phyloP scores from a whole-genome alignment of 2,113 vertebrate species.

The Zapornia atra region DNA sequence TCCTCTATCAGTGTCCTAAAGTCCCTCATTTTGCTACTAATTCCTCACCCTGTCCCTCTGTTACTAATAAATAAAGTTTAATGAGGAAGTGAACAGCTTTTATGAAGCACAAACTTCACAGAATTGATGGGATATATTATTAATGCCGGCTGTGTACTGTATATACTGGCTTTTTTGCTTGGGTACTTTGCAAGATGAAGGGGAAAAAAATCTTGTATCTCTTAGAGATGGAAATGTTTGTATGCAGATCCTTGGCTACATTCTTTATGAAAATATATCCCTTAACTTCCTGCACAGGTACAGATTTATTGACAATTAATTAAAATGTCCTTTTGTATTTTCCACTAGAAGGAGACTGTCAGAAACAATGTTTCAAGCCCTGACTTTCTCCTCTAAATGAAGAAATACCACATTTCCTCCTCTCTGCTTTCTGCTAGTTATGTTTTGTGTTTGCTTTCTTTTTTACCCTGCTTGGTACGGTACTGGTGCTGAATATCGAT shows the following conservation, averaged over 20 bases:
- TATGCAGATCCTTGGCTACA: not conserved
- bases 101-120: not conserved
- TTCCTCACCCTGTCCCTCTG: not conserved
- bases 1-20: not conserved
- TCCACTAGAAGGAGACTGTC: not conserved
- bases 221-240: not conserved
- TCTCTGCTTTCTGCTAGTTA: constrained; percentile 21
- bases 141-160: not conserved
- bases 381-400: not conserved
- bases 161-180: not conserved
- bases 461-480: constrained; percentile 19
- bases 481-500: constrained; percentile 54
- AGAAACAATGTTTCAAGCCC: not conserved
- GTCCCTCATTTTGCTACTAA: not conserved
- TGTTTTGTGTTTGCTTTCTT: constrained; percentile 37
- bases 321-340: not conserved
- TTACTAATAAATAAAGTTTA: constrained; percentile 8
- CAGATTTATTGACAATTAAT: not conserved
- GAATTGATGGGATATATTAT: not conserved
- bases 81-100: not conserved
- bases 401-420: not conserved
- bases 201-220: not conserved
- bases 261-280: not conserved
- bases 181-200: not conserved
- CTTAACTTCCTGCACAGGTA: not conserved